Conservation (phyloP, 1,140 invertebrate genomes). For the Oncopodura yosiiana region DNA sequence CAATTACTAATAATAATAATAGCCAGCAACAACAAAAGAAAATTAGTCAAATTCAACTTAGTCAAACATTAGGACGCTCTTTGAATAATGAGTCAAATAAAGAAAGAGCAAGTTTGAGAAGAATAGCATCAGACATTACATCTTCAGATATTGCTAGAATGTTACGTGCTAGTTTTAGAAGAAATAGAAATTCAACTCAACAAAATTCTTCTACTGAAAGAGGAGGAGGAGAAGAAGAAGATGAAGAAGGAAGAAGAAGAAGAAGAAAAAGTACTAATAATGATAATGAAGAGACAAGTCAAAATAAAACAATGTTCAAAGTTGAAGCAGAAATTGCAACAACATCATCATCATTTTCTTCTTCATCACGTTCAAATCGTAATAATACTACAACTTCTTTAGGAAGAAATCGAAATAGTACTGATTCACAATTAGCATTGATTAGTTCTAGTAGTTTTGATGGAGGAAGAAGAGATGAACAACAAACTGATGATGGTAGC, state of each 20-base stretch:
- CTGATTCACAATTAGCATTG: conserved; percentile 22
- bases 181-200: conserved; percentile 6
- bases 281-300: neutral
- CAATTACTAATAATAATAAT: neutral
- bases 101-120: conserved; percentile 23
- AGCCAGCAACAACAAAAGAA: neutral
- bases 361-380: too few relatives aligned
- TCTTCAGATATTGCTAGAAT: conserved; percentile 33
- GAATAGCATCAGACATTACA: conserved; percentile 30
- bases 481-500: neutral
- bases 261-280: neutral
- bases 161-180: conserved; percentile 31
- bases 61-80: conserved; percentile 20
- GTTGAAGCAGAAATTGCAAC: too few relatives aligned
- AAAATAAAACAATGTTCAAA: conserved; percentile 3
- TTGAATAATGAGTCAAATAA: conserved; percentile 12
- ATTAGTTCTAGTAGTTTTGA: conserved; percentile 12
- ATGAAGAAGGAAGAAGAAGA: neutral
- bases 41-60: conserved; percentile 14
- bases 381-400: too few relatives aligned
- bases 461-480: neutral
- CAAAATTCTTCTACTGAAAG: neutral
- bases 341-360: too few relatives aligned
- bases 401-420: conserved; percentile 22
- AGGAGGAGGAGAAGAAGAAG: neutral